Evolutionary conservation across 2,888 invertebrate genomes (phyloP).

Genomic region (Sesia apiformis): DNA sequence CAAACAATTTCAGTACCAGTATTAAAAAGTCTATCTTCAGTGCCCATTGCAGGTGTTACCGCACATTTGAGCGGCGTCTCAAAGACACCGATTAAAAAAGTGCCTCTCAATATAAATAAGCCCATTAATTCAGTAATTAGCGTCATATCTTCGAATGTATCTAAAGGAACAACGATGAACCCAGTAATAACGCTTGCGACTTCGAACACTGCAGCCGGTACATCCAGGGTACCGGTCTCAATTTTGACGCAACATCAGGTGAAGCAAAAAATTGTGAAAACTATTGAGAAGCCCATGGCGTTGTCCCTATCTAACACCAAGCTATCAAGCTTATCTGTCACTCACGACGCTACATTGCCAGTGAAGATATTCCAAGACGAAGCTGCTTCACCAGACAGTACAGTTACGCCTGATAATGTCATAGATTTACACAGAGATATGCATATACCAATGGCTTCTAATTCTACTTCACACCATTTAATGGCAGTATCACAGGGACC

Average conservation of each 20-base stretch:
- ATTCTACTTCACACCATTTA: conserved; percentile 27
- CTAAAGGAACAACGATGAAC: conserved; percentile 48
- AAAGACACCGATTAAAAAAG: conserved; percentile 47
- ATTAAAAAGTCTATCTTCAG: conserved; percentile 53
- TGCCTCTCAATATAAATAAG: conserved; percentile 51
- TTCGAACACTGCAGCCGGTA: conserved; percentile 32
- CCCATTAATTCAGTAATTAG: conserved; percentile 65
- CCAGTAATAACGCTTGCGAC: conserved; percentile 57
- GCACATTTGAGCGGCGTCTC: conserved; percentile 26
- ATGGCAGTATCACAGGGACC: conserved; percentile 24
- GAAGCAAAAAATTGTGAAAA: conserved; percentile 68
- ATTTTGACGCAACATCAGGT: conserved; percentile 64
- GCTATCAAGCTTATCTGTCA: conserved; percentile 71
- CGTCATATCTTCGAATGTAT: conserved; percentile 60
- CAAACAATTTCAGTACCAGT: conserved; percentile 69
- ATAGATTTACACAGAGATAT: conserved; percentile 28
- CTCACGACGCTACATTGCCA: conserved; percentile 75
- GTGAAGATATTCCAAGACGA: conserved; percentile 81
- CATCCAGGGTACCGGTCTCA: conserved; percentile 55
- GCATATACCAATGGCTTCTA: conserved; percentile 16
- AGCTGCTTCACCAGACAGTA: conserved; percentile 75
- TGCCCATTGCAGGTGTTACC: conserved; percentile 40
- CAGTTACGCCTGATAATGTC: conserved; percentile 35
- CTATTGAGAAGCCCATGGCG: conserved; percentile 66
- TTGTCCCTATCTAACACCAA: conserved; percentile 68